Conservation (phyloP, 1,140 invertebrate genomes). For the Lepidurus arcticus region DNA sequence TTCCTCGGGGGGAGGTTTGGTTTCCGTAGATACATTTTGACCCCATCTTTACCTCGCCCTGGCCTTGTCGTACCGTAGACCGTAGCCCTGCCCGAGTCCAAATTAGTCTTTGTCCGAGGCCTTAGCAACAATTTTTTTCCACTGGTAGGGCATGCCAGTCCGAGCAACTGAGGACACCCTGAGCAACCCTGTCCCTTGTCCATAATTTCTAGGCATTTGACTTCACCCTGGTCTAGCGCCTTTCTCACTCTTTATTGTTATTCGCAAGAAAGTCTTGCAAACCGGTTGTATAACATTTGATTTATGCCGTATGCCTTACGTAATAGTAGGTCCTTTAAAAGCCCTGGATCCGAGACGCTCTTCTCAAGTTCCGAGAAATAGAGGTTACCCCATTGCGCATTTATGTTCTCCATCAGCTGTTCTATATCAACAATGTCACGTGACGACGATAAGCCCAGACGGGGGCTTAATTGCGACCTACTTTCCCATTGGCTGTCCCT, state of each 20-base stretch:
- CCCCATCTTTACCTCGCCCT: background rate
- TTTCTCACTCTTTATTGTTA: background rate
- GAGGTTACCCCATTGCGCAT: background rate
- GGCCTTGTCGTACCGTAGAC: background rate
- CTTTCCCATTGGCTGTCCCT: background rate
- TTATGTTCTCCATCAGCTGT: conserved; percentile 3
- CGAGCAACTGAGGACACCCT: background rate
- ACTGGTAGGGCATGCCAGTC: too few relatives aligned
- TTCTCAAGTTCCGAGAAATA: background rate
- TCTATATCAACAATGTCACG: conserved; percentile 11
- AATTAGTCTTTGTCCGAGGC: background rate
- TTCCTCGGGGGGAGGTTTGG: conserved; percentile 1
- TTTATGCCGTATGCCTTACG: background rate
- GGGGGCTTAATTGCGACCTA: background rate
- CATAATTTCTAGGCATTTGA: background rate
- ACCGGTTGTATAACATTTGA: conserved; percentile 13
- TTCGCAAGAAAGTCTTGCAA: conserved; percentile 6
- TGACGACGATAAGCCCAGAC: background rate
- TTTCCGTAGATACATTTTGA: background rate
- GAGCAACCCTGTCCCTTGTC: background rate
- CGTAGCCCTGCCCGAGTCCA: background rate
- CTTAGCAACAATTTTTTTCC: background rate
- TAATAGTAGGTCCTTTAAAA: background rate
- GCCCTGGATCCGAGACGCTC: background rate
- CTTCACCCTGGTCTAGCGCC: background rate